Evolutionary conservation across 2,797 vertebrate species (phyloP).

Genomic region (Alectoris magna): DNA sequence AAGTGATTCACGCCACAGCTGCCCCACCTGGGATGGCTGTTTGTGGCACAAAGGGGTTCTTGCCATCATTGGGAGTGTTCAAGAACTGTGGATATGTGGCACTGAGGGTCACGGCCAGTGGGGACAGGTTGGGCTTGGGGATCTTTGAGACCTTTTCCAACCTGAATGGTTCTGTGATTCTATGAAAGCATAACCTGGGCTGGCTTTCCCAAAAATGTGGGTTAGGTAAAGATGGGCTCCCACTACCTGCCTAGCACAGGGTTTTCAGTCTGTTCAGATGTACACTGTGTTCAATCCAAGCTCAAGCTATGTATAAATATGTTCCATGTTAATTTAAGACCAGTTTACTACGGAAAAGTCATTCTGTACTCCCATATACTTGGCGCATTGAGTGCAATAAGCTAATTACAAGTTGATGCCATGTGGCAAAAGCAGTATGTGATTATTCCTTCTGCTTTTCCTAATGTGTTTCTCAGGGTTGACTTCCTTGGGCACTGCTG

Average conservation of each 20-base stretch:
- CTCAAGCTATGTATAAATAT: not conserved
- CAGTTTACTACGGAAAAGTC: conserved; percentile 54
- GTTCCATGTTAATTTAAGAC: not conserved
- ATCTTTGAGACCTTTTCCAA: too few species aligned
- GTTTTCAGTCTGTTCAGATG: not conserved
- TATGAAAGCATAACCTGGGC: not conserved
- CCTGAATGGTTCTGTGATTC: too few species aligned
- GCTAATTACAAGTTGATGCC: conserved; percentile 69
- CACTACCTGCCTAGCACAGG: not conserved
- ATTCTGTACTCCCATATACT: not conserved
- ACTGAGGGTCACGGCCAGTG: too few species aligned
- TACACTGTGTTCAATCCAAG: not conserved
- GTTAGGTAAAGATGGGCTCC: not conserved
- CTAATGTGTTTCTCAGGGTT: not conserved
- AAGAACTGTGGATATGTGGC: too few species aligned
- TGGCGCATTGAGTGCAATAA: conserved; percentile 21
- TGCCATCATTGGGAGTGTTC: too few species aligned
- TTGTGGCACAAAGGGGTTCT: not conserved
- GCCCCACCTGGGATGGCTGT: not conserved
- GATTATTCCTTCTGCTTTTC: conserved; percentile 27
- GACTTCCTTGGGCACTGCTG: not conserved
- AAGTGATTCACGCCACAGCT: accelerated
- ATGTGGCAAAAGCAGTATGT: conserved; percentile 59
- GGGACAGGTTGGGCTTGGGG: too few species aligned
- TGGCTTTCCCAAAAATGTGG: not conserved